Evolutionary conservation across 37 sponge, comb jelly and placozoan species (phyloP).

Genomic region (Amphimedon queenslandica): DNA sequence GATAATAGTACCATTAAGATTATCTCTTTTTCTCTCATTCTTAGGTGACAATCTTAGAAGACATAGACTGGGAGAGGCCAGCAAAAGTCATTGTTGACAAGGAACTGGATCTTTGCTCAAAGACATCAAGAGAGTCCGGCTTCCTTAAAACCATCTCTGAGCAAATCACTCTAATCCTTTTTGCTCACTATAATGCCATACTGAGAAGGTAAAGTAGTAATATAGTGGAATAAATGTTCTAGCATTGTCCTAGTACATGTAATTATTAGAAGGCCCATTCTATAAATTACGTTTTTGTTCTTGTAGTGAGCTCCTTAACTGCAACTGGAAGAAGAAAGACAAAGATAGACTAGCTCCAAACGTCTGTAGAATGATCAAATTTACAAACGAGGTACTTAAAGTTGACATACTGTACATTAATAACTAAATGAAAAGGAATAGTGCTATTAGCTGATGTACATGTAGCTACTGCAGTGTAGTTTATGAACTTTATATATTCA

Average conservation of each 20-base stretch:
- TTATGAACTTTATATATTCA: too few relatives aligned
- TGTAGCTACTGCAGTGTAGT: not conserved
- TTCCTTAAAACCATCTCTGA: constrained; percentile 27
- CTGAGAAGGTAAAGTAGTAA: constrained; percentile 60
- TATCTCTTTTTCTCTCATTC: not conserved
- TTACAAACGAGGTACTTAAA: constrained; percentile 57
- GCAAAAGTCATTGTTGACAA: constrained; percentile 30
- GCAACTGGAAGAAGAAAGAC: constrained; percentile 66
- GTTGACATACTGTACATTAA: not conserved
- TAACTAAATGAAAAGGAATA: not conserved
- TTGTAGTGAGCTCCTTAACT: constrained; percentile 69
- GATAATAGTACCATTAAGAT: too few relatives aligned
- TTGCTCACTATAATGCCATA: constrained; percentile 52
- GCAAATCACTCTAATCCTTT: constrained; percentile 78
- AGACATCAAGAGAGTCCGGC: constrained; percentile 18
- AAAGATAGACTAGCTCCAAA: constrained; percentile 57
- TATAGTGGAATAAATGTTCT: too few relatives aligned
- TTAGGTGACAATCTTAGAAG: too few relatives aligned
- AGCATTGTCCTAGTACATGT: too few relatives aligned
- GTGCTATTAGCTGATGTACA: not conserved
- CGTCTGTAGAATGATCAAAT: constrained; percentile 52
- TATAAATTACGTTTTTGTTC: too few relatives aligned
- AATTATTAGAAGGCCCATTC: too few relatives aligned
- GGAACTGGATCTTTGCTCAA: constrained; percentile 44
- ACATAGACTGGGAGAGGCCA: constrained; percentile 39